Conservation (phyloP, 2,113 vertebrate genomes). For the Ondatra zibethicus region DNA sequence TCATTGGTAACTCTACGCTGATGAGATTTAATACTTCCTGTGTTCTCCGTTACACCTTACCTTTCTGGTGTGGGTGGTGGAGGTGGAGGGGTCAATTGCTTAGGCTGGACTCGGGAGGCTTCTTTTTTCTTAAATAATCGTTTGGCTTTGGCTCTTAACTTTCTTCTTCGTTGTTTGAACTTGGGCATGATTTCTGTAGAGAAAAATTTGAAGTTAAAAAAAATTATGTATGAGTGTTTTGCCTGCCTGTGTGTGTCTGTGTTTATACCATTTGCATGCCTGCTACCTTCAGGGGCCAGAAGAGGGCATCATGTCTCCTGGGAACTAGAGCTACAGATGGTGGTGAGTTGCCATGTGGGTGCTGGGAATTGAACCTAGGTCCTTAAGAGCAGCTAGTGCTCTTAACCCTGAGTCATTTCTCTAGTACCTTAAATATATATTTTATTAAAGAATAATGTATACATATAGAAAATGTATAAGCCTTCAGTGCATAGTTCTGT, state of each 20-base stretch:
- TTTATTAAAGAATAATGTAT: conserved; percentile 33
- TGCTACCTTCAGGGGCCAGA: neutral
- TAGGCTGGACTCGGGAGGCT: neutral
- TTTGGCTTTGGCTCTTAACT: conserved; percentile 76
- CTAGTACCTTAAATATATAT: neutral
- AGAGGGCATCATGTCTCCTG: neutral
- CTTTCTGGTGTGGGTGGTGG: conserved; percentile 58
- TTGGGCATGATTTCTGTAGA: conserved; percentile 83
- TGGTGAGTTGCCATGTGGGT: neutral
- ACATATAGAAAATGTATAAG: neutral
- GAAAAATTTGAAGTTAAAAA: neutral
- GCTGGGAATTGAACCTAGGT: neutral
- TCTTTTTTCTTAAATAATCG: conserved; percentile 37
- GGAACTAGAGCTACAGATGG: neutral
- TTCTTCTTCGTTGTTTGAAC: conserved; percentile 76
- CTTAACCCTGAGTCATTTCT: neutral
- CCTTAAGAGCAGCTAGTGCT: neutral
- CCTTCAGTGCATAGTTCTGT: neutral
- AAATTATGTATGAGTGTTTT: neutral
- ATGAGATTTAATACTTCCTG: conserved; percentile 15
- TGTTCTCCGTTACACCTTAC: conserved; percentile 71
- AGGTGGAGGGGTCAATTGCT: neutral
- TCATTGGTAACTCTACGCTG: conserved; percentile 3
- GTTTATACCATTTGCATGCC: neutral
- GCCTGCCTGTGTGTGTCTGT: neutral